A percentile compares a stretch with the other conserved stretches of the same genome.
Evolutionary conservation across 2,113 vertebrate species (phyloP).

Genomic region (Prolemur simus): DNA sequence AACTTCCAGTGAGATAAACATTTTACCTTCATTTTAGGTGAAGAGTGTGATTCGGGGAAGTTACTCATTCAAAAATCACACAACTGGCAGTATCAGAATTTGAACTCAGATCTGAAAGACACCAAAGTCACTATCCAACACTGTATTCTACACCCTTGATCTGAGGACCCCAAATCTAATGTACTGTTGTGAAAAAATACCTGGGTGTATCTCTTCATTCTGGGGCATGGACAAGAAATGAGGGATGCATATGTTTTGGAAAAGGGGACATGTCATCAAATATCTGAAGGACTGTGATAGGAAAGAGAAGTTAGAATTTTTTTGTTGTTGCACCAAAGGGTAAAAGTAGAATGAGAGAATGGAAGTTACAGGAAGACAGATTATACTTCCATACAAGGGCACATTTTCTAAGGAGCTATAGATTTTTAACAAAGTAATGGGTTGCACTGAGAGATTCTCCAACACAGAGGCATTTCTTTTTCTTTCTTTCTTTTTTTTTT

Average conservation of each 20-base stretch:
- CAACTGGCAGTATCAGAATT: slow-evolving; percentile 35
- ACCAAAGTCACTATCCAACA: neutral
- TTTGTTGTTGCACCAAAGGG: neutral
- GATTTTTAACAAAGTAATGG: neutral
- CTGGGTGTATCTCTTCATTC: neutral
- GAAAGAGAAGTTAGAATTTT: neutral
- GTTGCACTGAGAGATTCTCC: neutral
- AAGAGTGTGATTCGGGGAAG: neutral
- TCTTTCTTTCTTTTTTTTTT: neutral
- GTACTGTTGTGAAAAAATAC: neutral
- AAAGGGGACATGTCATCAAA: neutral
- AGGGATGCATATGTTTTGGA: neutral
- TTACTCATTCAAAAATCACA: slow-evolving; percentile 28
- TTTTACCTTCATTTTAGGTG: neutral
- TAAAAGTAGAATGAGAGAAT: neutral
- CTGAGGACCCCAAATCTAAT: neutral
- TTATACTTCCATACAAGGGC: neutral
- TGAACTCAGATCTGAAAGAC: neutral
- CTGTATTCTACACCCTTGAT: neutral
- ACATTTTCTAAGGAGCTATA: neutral
- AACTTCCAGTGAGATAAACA: neutral
- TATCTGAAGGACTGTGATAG: neutral
- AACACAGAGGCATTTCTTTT: neutral
- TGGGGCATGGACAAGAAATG: neutral
- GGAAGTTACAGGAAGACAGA: neutral